phyloP scores from a whole-genome alignment of 2,797 vertebrate genomes.

The Graptemys geographica region DNA sequence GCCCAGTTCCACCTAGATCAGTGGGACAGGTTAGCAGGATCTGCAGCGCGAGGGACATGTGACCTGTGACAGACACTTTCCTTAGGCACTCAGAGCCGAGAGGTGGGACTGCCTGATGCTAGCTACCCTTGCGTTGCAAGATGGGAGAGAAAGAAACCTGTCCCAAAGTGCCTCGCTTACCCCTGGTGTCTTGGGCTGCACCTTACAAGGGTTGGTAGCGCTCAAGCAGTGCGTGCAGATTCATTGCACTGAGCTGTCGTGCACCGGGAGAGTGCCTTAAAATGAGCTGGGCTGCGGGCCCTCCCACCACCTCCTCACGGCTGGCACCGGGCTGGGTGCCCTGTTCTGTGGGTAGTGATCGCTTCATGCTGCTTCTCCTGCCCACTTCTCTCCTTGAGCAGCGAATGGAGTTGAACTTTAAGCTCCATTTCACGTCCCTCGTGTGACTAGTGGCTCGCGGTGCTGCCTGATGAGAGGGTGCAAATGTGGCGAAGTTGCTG shows the following conservation, averaged over 20 bases:
- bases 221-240: background rate
- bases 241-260: background rate
- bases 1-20: background rate
- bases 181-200: background rate
- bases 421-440: background rate
- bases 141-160: background rate
- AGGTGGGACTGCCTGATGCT: background rate
- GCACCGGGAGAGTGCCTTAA: background rate
- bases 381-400: background rate
- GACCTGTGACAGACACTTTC: background rate
- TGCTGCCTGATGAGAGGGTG: background rate
- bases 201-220: background rate
- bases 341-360: background rate
- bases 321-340: background rate
- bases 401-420: background rate
- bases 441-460: background rate
- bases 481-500: background rate
- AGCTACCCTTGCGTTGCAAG: background rate
- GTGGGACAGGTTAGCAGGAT: background rate
- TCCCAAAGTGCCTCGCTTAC: background rate
- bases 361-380: background rate
- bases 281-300: background rate
- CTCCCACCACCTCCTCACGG: background rate
- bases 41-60: background rate
- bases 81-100: background rate